Base-by-base conservation (phyloP, 2,797 vertebrate species). In the Sylvia borin region DNA sequence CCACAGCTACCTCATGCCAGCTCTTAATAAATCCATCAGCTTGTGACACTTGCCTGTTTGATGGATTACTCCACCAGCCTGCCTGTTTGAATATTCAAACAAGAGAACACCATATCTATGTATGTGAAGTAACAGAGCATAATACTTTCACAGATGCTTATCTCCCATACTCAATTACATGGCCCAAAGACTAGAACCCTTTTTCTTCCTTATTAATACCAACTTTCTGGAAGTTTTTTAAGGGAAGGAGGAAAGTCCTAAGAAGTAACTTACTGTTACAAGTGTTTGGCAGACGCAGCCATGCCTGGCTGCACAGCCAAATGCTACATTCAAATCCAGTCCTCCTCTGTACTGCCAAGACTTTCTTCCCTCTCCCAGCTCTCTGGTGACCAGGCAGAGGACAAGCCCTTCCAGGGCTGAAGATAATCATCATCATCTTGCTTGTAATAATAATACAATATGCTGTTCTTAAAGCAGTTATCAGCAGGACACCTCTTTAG, bases 401-500 rank as follows among this genome's bases (percentile, higher is more conserved):
- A 85, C 72, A 94, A 81, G 45, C 73, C 38, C 70, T 90, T 40
- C 47, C 2, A 88, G 29, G n/a, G 42, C 27, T 75, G 25, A 48
- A 77, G 68, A 95, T 70, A 54, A 85, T 88, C 47, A 94, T 72
- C 48, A 96, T 88, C 88, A 82, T 62, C 72, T 80, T 65, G 34
- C 67, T 92, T 64, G 62, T 85, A 95, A 93, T 92, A 90, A 92
- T 55, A 90, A 88, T 38, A 93, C 26, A 94, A 87, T 78, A 66
- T 38, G 92, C 50, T 96, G 91, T 50, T 96, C 61, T 79, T 96
- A 88, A 92, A 88, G 88, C 80, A 70, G 43, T 66, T 91, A 95
- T 42, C 93, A 95, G 93, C 90, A 64, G 93, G 93, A 82, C 73
- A 87, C 79, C 92, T 90, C 92, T 94, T 87, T 65, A 93, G 60